Conservation (phyloP, 2,888 invertebrate species). For the Selenia dentaria region DNA sequence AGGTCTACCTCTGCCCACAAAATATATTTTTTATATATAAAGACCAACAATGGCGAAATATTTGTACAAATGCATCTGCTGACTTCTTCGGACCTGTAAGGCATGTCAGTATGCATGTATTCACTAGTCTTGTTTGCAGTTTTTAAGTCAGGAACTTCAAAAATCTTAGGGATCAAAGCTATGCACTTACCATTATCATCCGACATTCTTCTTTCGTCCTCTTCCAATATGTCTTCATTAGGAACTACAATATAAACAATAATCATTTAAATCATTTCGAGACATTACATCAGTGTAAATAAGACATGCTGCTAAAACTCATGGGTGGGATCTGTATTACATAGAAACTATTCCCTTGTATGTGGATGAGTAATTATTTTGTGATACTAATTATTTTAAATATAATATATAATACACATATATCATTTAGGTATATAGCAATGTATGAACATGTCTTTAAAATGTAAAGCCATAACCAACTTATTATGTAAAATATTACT, state of each 20-base stretch:
- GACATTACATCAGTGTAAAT: neutral
- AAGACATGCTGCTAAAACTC: slow-evolving; percentile 9
- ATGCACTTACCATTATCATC: slow-evolving; percentile 70
- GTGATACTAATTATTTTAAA: slow-evolving; percentile 1
- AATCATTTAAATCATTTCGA: neutral
- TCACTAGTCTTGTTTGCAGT: too few species aligned
- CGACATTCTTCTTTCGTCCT: slow-evolving; percentile 76
- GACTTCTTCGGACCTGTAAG: too few species aligned
- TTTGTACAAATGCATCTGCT: too few species aligned
- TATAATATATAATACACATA: slow-evolving; percentile 19
- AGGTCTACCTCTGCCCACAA: too few species aligned
- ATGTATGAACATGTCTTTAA: slow-evolving; percentile 6
- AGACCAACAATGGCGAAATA: too few species aligned
- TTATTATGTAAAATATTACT: neutral
- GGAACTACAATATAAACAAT: slow-evolving; percentile 66
- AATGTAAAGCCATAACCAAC: slow-evolving; percentile 3
- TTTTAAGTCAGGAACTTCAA: too few species aligned
- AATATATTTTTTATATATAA: too few species aligned
- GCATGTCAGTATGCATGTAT: too few species aligned
- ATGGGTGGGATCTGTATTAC: neutral
- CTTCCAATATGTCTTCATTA: slow-evolving; percentile 80
- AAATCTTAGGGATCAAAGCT: too few species aligned
- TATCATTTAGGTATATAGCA: slow-evolving; percentile 9
- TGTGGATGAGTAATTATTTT: slow-evolving; percentile 9
- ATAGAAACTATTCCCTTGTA: neutral